Base-by-base conservation (phyloP, 1,140 invertebrate species). In the Drosophila bocqueti region DNA sequence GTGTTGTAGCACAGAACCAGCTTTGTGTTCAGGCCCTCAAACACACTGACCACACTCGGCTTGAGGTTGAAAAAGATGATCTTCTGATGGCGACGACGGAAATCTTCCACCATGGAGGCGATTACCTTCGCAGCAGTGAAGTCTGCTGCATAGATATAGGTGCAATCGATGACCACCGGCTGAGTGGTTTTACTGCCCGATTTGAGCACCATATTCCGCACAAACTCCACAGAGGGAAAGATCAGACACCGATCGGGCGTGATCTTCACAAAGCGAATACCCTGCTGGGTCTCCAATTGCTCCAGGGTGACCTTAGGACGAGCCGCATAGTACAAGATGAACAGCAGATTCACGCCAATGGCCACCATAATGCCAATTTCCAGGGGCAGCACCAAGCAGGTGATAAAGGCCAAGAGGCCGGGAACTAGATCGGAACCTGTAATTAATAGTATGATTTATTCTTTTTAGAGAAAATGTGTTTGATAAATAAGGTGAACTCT, bases 281-380 rank as follows among this genome's bases (percentile, higher is more conserved):
- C 95, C 16, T 93, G 94, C 50, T 93, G 93, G 68, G 95, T 96
- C 95, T 92, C 91, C 8, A 96, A 26, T 95, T 95, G 95, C 91
- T 97, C 96, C 13, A 97, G 94, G 2, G 95, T 95, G 34, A 99
- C 96, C 92, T 97, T 97, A 21, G 98, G 98, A 74, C 97, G 94
- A 0, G 98, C 97, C 21, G 97, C 96, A 78, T 98, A 96, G 92
- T 98, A 98, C 18, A 99, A 93, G 58, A 99, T 96, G 81, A 98
- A 97, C 3, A 98, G 93, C 9, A 99, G 94, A 83, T 98, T 98
- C 21, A 98, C 94, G 11, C 96, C 96, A 62, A 98, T 96, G 16
- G 98, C 98, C 75, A 96, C 95, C 24, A 98, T 94, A 91, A 99
- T 98, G 50, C 98, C 98, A 91, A 97, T 95, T 94, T 99, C 97